Evolutionary conservation across 1,140 invertebrate genomes (phyloP).

Genomic region (Rhopalosiphum maidis): DNA sequence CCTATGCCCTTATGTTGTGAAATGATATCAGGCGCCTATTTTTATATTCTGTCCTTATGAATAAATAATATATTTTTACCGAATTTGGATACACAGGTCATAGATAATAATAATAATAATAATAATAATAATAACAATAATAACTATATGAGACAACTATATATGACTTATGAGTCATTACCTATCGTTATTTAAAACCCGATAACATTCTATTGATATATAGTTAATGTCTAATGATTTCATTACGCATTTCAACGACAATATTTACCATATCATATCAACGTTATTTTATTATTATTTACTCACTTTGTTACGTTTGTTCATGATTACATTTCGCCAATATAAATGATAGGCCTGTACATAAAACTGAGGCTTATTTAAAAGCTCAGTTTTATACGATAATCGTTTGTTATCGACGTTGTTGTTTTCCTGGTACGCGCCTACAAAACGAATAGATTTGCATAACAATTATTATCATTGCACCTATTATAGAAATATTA

Average conservation of each 20-base stretch:
- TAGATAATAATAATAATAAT: too few relatives aligned
- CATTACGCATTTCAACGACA: background rate
- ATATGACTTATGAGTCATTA: background rate
- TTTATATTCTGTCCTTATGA: too few relatives aligned
- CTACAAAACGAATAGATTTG: background rate
- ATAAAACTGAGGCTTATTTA: constrained; percentile 52
- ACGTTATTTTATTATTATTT: background rate
- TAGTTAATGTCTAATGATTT: background rate
- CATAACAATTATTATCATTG: background rate
- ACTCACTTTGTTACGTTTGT: constrained; percentile 59
- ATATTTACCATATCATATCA: background rate
- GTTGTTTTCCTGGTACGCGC: background rate
- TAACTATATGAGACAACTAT: background rate
- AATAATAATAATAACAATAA: too few relatives aligned
- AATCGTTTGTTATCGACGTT: background rate
- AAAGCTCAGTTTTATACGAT: background rate
- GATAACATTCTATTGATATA: background rate
- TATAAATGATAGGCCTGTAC: constrained; percentile 60
- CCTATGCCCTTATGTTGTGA: too few relatives aligned
- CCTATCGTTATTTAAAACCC: background rate
- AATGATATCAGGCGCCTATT: too few relatives aligned
- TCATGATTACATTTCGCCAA: constrained; percentile 60
- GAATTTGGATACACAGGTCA: too few relatives aligned
- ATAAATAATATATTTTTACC: too few relatives aligned
- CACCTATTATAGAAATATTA: background rate